Conservation (phyloP, 2,113 vertebrate species). For the Chaetops frenatus region DNA sequence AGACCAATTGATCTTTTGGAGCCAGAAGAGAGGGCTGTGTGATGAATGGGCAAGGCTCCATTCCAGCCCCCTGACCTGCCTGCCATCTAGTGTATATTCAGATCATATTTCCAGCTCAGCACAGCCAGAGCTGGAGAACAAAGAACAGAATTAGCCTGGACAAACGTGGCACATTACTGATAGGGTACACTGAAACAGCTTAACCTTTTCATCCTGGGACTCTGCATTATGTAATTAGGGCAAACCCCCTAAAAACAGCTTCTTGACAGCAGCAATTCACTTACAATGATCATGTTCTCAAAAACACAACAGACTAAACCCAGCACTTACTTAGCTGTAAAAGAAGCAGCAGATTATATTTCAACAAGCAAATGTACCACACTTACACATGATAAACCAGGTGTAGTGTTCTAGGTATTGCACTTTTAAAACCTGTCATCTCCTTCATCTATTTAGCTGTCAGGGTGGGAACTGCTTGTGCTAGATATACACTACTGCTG, state of each 20-base stretch:
- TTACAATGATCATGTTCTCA: background rate
- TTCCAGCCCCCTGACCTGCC: constrained; percentile 12
- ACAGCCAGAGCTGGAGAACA: background rate
- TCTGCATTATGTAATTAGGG: background rate
- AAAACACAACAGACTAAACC: background rate
- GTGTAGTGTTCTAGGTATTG: background rate
- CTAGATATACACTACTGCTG: background rate
- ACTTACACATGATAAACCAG: background rate
- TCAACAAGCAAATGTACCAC: background rate
- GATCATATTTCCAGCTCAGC: background rate
- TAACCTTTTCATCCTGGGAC: background rate
- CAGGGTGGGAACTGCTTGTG: background rate
- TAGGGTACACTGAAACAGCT: background rate
- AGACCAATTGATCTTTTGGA: background rate
- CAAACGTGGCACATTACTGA: accelerated
- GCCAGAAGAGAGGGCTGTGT: background rate
- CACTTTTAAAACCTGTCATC: background rate
- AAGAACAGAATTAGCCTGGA: background rate
- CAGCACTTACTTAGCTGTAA: background rate
- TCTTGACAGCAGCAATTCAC: background rate
- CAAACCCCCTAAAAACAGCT: background rate
- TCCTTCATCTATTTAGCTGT: background rate
- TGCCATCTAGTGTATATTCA: constrained; percentile 41
- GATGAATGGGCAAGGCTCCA: background rate
- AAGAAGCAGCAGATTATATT: background rate